phyloP scores from a whole-genome alignment of 1,140 invertebrate genomes.

The Pygmarrhopalites habei region DNA sequence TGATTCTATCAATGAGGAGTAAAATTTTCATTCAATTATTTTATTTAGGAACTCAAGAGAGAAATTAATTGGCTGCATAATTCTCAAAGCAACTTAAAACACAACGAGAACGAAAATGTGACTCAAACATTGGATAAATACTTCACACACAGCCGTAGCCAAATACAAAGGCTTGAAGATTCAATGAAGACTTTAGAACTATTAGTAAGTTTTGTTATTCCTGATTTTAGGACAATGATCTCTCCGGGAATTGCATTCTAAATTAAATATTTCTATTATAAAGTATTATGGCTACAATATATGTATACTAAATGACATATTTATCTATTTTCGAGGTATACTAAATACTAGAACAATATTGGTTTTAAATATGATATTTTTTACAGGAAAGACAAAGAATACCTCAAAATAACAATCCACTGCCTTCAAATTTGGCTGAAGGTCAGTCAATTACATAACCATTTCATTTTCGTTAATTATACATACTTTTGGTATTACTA shows the following conservation, averaged over 20 bases:
- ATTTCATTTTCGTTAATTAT: no score
- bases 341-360: background rate
- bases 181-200: constrained; percentile 10
- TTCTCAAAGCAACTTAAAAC: background rate
- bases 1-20: no score
- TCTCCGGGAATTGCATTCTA: no score
- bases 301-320: background rate
- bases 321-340: no score
- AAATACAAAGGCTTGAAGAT: constrained; percentile 17
- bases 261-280: no score
- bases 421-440: constrained; percentile 33
- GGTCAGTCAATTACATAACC: no score
- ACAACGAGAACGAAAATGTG: constrained; percentile 6
- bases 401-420: constrained; percentile 5
- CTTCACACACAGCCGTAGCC: constrained; percentile 7
- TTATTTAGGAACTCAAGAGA: constrained; percentile 30
- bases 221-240: no score
- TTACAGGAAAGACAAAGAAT: constrained; percentile 8
- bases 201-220: constrained; percentile 13
- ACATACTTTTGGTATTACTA: no score
- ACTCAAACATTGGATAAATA: constrained; percentile 15
- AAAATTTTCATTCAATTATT: background rate
- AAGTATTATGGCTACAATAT: background rate
- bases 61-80: constrained; percentile 29
- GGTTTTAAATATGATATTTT: no score